Percentiles rank a stretch among this genome's conserved stretches.
Evolutionary conservation across 2,797 vertebrate genomes (phyloP).

Genomic region (Eremophila alpestris): DNA sequence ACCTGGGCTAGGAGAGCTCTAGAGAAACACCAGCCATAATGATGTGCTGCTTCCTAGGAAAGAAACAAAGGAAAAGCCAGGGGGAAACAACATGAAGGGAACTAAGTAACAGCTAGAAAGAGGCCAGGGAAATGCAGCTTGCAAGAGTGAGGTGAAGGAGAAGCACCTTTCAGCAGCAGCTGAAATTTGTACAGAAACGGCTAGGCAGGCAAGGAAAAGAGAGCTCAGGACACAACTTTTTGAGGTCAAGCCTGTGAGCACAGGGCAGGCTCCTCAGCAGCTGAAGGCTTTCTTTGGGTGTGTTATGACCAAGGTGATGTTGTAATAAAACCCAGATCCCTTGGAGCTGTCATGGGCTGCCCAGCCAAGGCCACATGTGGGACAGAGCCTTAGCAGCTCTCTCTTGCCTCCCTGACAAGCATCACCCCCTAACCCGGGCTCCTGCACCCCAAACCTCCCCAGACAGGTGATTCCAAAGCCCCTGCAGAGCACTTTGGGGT

Average conservation of each 20-base stretch:
- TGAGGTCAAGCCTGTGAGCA: neutral
- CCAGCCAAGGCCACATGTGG: neutral
- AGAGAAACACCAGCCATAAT: constrained; percentile 57
- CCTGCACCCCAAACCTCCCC: neutral
- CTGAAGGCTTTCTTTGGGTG: neutral
- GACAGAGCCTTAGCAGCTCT: too few species aligned
- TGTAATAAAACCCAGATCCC: neutral
- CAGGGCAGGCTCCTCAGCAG: neutral
- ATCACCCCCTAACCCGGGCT: rapidly evolving
- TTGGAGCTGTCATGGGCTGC: neutral
- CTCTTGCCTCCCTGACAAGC: neutral
- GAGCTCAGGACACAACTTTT: neutral
- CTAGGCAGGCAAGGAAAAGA: neutral
- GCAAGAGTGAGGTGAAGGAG: neutral
- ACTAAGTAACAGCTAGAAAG: constrained; percentile 33
- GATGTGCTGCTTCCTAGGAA: constrained; percentile 47
- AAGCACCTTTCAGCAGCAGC: constrained; percentile 7
- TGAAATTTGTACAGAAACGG: neutral
- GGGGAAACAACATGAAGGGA: constrained; percentile 27
- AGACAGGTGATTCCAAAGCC: rapidly evolving
- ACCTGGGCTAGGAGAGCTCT: constrained; percentile 31
- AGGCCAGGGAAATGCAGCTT: constrained; percentile 8
- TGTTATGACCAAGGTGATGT: neutral
- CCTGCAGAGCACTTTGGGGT: neutral
- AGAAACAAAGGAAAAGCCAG: constrained; percentile 60